Evolutionary conservation across 2,797 vertebrate genomes (phyloP), one percentile per base, ranked within the genome.

Genomic region (Anguilla anguilla): DNA sequence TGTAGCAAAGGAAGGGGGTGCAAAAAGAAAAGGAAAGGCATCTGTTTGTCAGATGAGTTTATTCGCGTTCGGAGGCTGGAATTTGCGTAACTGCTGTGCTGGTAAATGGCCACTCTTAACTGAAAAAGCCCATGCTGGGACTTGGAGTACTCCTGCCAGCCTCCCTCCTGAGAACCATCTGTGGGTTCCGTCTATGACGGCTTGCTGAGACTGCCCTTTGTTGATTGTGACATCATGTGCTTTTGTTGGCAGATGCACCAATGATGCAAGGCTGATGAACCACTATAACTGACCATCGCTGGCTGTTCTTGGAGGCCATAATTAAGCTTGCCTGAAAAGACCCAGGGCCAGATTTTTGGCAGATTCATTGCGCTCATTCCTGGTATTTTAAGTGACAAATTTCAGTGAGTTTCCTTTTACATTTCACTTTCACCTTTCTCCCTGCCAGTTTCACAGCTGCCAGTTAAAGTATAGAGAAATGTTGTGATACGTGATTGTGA

Each of bases 41-140:
- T 84, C 83, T 84, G 83, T 57, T 84, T 84, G 57, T 84, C 67
- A 84, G 49, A 59, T 59, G 83, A 84, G 83, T 35, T 84, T 57
- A 59, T 84, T 84, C 28, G 53, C 49, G 15, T 84, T 59, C 59
- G 6, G 25, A 31, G 49, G 51, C 31, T 17, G 83, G 55, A 84
- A 35, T 84, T 84, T n/a, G 13, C 51, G 13, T 13, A 59, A 84
- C 83, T 31, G 51, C 83, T 31, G 83, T 6, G 83, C 55, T 55
- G 83, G n/a, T 59, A 84, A 84, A 59, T 59, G 55, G 83, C 28
- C 25, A 22, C 51, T 49, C 51, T 84, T 84, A 84, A 59, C 83
- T 55, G 55, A 28, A 84, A 59, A 84, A 35, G 51, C 83, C 57
- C 83, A 84, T 25, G 83, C 83, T 84, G 83, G 17, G 83, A 59